phyloP scores from a whole-genome alignment of 2,797 vertebrate genomes.

The Eospalax fontanierii region DNA sequence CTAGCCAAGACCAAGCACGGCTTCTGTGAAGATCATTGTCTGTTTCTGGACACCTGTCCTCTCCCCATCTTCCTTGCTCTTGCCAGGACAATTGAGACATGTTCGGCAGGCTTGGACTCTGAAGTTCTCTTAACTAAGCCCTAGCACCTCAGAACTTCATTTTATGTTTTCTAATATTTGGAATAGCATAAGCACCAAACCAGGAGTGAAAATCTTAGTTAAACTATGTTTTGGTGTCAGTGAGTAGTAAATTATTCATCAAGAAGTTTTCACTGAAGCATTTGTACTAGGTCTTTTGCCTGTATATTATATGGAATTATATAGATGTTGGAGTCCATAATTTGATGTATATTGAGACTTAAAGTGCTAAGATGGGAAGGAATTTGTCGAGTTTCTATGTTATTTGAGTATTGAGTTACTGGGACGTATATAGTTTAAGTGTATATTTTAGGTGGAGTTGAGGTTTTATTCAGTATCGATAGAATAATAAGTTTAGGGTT shows the following conservation, averaged over 20 bases:
- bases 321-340: neutral
- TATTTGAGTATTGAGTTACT: slow-evolving; percentile 46
- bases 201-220: slow-evolving; percentile 9
- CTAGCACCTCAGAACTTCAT: neutral
- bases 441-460: slow-evolving; percentile 40
- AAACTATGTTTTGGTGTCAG: neutral
- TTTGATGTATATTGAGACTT: slow-evolving; percentile 33
- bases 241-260: neutral
- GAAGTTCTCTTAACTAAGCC: slow-evolving; percentile 35
- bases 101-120: slow-evolving; percentile 45
- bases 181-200: neutral
- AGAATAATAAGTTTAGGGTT: slow-evolving; percentile 27
- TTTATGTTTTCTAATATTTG: slow-evolving; percentile 20
- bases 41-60: neutral
- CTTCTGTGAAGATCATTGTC: slow-evolving; percentile 48
- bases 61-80: slow-evolving; percentile 21
- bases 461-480: slow-evolving; percentile 49
- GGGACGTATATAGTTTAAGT: slow-evolving; percentile 39
- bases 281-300: neutral
- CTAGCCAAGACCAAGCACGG: neutral
- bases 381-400: slow-evolving; percentile 22
- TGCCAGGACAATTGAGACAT: slow-evolving; percentile 45
- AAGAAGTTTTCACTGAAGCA: neutral
- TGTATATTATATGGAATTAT: neutral
- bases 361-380: slow-evolving; percentile 62